Base-by-base conservation (phyloP, 1,140 invertebrate genomes). In the Eumeta japonica region DNA sequence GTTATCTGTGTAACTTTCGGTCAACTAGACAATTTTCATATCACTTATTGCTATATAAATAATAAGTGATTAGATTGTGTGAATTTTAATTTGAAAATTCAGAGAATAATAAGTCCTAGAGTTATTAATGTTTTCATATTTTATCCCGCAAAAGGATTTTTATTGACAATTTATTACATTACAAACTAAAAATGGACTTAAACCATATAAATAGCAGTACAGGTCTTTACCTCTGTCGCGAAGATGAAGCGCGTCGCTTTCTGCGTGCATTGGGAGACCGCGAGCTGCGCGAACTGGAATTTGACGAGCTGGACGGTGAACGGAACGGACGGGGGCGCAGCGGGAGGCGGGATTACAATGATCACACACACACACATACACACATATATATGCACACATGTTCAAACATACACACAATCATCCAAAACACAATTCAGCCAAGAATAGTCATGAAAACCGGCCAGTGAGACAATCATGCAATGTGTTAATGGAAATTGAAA, bases 271-370 rank as follows among this genome's bases (percentile, higher is more conserved):
- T 62, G 24, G 65, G 55, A 18, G 66, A 63, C 37, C 65, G 60
- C 41, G 68, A 72, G 50, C 59, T 72, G 44, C 66, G 77, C 55
- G 81, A 82, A 54, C 80, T 74, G 70, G 63, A 74, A 74, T 63
- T 60, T 67, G 62, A 74, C 71, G 60, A 67, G 66, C 68, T 74
- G 60, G 52, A 58, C 62, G 52, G 60, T 71, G 50, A 70, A 50
- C 49, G 50, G 56, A 52, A 60, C 10, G 44, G 56, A 45, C 39
- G 51, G 55, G 50, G 52, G 41, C 5, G n/a, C 20, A 24, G 20
- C n/a, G 20, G 20, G 20, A 24, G 20, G 20, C 20, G n/a, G n/a
- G n/a, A 7, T 24, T 24, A 24, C 20, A 24, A 24, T 7, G 5
- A n/a, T 24, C 46, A 39, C 13, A 14, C 34, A 28, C 28, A 13